A percentile compares a stretch with the other conserved stretches of the same genome.
Evolutionary conservation across 2,888 invertebrate genomes (phyloP).

Genomic region (Copidosoma aretas): DNA sequence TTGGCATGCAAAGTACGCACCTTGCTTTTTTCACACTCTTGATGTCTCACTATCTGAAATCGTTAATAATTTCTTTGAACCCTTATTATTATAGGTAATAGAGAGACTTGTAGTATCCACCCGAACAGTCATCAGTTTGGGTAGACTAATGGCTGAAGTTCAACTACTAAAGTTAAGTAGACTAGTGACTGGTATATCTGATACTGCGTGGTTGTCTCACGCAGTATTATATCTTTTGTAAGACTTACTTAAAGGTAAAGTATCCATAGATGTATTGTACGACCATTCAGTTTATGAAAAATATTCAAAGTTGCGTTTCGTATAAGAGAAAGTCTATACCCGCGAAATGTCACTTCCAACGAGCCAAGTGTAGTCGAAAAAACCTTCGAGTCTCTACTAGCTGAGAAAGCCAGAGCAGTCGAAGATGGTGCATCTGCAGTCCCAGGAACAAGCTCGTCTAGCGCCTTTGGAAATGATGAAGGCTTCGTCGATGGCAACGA

Average conservation of each 20-base stretch:
- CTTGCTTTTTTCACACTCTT: no score
- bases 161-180: conserved; percentile 81
- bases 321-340: conserved; percentile 54
- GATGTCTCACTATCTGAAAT: not conserved
- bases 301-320: not conserved
- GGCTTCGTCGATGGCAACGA: conserved; percentile 56
- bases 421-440: conserved; percentile 50
- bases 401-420: conserved; percentile 50
- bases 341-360: conserved; percentile 48
- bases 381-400: conserved; percentile 48
- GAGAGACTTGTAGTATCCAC: conserved; percentile 82
- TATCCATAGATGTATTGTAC: not conserved
- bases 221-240: conserved; percentile 89
- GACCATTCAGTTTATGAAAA: not conserved
- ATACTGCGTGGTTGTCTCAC: conserved; percentile 86
- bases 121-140: conserved; percentile 75
- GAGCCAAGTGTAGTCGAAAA: conserved; percentile 54
- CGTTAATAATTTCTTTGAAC: conserved; percentile 2
- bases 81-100: conserved; percentile 72
- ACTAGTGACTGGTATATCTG: conserved; percentile 73
- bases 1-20: conserved; percentile 80
- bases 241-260: conserved; percentile 70
- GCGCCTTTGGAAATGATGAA: conserved; percentile 52
- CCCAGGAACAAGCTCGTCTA: conserved; percentile 51
- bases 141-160: conserved; percentile 79